Conservation (phyloP, 2,113 vertebrate genomes). For the Melanerpes aurifrons region DNA sequence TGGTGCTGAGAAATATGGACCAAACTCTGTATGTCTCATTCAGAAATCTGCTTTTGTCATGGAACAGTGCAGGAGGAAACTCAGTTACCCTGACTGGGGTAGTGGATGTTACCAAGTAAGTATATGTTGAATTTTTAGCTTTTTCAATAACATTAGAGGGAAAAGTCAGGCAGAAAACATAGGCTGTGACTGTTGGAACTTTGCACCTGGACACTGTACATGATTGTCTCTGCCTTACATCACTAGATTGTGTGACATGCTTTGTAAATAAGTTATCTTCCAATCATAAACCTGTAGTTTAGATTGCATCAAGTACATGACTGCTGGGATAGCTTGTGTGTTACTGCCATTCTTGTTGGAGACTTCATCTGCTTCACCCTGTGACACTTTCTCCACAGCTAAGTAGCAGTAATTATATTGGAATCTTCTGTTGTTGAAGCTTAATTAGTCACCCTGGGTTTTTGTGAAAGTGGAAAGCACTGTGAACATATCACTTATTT, state of each 20-base stretch:
- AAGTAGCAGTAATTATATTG: not conserved
- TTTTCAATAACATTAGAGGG: not conserved
- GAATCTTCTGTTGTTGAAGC: not conserved
- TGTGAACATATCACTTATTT: not conserved
- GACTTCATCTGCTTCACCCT: not conserved
- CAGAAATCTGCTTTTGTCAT: slow-evolving; percentile 94
- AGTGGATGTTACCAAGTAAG: slow-evolving; percentile 95
- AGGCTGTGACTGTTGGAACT: not conserved
- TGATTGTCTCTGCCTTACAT: not conserved
- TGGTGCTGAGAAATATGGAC: slow-evolving; percentile 93
- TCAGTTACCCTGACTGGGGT: slow-evolving; percentile 96
- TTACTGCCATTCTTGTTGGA: not conserved
- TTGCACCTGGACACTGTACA: not conserved
- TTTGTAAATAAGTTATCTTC: not conserved
- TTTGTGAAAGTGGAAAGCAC: not conserved
- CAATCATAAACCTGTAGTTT: not conserved
- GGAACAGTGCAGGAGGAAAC: slow-evolving; percentile 90
- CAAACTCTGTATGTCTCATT: slow-evolving; percentile 89
- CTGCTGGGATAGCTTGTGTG: not conserved
- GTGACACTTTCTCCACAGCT: not conserved
- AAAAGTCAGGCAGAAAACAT: not conserved
- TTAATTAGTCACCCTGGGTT: not conserved
- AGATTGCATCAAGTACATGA: not conserved
- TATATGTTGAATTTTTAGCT: not conserved
- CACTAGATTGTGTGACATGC: not conserved